Conservation (phyloP, 2,888 invertebrate species). For the Teleiodes luculella region DNA sequence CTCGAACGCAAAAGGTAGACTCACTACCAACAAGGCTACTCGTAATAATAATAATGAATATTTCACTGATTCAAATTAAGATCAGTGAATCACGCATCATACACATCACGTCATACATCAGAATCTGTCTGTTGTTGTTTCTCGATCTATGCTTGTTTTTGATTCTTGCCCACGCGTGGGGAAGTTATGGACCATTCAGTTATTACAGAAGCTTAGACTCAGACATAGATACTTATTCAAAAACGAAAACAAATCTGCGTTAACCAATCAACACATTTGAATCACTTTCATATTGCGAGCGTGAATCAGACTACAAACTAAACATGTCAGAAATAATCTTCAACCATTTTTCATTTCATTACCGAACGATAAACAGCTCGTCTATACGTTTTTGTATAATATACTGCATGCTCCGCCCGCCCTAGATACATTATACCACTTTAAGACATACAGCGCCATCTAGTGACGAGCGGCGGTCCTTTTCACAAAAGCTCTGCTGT, state of each 20-base stretch:
- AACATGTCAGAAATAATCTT: not conserved
- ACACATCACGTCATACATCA: too few species aligned
- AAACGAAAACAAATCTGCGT: not conserved
- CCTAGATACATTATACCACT: not conserved
- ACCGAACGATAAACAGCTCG: not conserved
- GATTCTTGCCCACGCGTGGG: too few species aligned
- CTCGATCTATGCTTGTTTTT: too few species aligned
- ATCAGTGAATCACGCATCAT: too few species aligned
- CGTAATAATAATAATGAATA: too few species aligned
- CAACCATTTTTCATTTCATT: slow-evolving; percentile 1
- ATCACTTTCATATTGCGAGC: not conserved
- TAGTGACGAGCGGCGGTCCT: not conserved
- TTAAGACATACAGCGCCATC: not conserved
- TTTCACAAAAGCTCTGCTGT: not conserved
- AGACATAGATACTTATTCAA: not conserved
- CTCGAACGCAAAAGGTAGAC: too few species aligned
- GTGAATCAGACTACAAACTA: not conserved
- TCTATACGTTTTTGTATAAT: not conserved
- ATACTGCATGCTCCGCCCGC: not conserved
- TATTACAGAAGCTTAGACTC: too few species aligned
- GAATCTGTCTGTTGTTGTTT: too few species aligned
- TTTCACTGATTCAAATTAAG: too few species aligned
- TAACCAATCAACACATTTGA: not conserved
- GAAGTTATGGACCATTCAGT: too few species aligned
- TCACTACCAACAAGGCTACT: too few species aligned